Percentiles rank a stretch among this genome's conserved stretches.
phyloP scores from a whole-genome alignment of 2,113 vertebrate genomes.

The Pycnonotus jocosus region DNA sequence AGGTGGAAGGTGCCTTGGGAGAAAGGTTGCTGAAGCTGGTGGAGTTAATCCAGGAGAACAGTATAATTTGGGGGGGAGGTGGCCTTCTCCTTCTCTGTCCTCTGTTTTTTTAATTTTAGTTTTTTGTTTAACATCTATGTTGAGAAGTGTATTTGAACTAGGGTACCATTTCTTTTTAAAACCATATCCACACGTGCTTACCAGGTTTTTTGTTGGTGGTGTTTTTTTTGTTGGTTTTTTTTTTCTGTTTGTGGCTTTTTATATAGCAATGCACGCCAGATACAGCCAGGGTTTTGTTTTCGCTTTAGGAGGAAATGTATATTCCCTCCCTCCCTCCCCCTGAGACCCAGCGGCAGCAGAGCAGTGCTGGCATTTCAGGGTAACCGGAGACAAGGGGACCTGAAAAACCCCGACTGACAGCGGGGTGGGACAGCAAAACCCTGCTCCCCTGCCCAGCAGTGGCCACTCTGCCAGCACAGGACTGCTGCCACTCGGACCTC shows the following conservation, averaged over 20 bases:
- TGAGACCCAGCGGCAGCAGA: background rate
- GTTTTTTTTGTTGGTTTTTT: rapidly evolving
- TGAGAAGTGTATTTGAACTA: background rate
- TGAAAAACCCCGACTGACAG: rapidly evolving
- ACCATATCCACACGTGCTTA: background rate
- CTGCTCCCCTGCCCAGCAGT: background rate
- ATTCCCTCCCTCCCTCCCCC: background rate
- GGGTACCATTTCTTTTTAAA: background rate
- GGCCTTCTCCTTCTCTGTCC: background rate
- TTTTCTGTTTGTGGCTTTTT: background rate
- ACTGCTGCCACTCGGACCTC: background rate
- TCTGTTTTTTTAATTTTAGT: background rate
- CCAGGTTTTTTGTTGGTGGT: too few relatives aligned
- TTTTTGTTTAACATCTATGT: background rate
- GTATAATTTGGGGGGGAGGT: background rate
- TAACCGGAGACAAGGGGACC: background rate
- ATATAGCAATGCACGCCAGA: background rate
- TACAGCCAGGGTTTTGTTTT: constrained; percentile 34
- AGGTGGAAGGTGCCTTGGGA: background rate
- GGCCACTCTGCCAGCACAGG: background rate
- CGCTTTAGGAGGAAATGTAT: background rate
- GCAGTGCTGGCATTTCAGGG: background rate
- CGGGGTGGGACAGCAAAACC: background rate
- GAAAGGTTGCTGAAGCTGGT: background rate
- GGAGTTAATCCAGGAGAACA: background rate